Conservation (phyloP, 2,888 invertebrate species). For the Aricia artaxerxes region DNA sequence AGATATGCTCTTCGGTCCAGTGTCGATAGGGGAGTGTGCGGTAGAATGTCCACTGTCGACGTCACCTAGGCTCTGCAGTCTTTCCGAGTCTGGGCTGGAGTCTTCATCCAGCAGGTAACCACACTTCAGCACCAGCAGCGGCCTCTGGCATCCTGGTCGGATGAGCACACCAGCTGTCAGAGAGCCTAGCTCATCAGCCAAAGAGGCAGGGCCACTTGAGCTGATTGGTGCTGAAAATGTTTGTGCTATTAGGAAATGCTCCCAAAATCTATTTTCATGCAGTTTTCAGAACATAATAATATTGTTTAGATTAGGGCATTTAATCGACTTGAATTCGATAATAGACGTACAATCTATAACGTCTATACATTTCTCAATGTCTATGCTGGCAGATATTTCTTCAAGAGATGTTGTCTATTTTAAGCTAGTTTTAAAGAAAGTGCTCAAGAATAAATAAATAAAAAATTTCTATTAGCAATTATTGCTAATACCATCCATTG, state of each 20-base stretch:
- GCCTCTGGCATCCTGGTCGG: slow-evolving; percentile 69
- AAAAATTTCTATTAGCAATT: too few species aligned
- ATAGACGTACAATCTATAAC: too few species aligned
- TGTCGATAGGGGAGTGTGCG: slow-evolving; percentile 92
- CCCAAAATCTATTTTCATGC: background rate
- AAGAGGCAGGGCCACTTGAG: slow-evolving; percentile 81
- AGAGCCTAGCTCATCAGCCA: slow-evolving; percentile 86
- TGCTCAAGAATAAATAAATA: too few species aligned
- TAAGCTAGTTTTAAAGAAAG: too few species aligned
- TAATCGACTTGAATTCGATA: background rate
- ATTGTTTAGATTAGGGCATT: background rate
- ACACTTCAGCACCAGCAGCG: slow-evolving; percentile 86
- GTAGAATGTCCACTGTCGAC: slow-evolving; percentile 96
- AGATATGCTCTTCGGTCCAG: slow-evolving; percentile 91
- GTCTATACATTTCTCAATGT: too few species aligned
- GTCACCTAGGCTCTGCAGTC: slow-evolving; percentile 86
- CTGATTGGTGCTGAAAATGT: slow-evolving; percentile 82
- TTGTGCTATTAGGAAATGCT: background rate
- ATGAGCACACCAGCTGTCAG: slow-evolving; percentile 61
- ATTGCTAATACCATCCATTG: too few species aligned
- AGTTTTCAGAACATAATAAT: background rate
- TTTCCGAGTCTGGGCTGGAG: slow-evolving; percentile 92
- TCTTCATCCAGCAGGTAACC: slow-evolving; percentile 89
- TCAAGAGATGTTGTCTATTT: too few species aligned
- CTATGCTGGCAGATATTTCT: too few species aligned